phyloP scores from a whole-genome alignment of 2,888 invertebrate genomes.

The Nomada flava region DNA sequence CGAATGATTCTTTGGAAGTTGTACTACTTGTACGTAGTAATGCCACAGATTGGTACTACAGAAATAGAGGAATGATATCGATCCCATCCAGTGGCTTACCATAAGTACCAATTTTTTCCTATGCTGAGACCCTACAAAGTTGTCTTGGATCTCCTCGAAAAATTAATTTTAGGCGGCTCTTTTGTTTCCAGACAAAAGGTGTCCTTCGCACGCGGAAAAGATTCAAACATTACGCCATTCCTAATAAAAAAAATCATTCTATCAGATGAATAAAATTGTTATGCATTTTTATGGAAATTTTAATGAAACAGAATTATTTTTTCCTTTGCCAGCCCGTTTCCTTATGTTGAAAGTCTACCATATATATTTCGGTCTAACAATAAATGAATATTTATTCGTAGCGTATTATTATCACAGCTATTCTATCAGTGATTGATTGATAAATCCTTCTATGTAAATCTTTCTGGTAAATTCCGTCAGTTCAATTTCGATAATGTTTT shows the following conservation, averaged over 20 bases:
- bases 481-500: too few relatives aligned
- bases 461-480: too few relatives aligned
- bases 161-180: not conserved
- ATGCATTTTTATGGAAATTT: not conserved
- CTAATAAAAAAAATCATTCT: not conserved
- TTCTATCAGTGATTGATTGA: not conserved
- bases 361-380: too few relatives aligned
- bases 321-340: not conserved
- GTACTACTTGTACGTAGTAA: not conserved
- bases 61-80: conserved; percentile 76
- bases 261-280: not conserved
- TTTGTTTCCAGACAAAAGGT: not conserved
- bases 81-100: conserved; percentile 52
- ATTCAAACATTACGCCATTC: not conserved
- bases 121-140: conserved; percentile 15
- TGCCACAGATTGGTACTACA: conserved; percentile 14
- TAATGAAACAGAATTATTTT: not conserved
- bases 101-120: conserved; percentile 30
- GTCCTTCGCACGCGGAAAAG: not conserved
- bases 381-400: not conserved
- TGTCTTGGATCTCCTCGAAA: not conserved
- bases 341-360: not conserved
- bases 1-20: not conserved
- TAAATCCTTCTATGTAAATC: not conserved
- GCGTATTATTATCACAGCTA: not conserved